These are phyloP conservation scores for Cryptus armator DNA, from an alignment of 2,888 invertebrate genomes.

Conservation along the genomic window DNA sequence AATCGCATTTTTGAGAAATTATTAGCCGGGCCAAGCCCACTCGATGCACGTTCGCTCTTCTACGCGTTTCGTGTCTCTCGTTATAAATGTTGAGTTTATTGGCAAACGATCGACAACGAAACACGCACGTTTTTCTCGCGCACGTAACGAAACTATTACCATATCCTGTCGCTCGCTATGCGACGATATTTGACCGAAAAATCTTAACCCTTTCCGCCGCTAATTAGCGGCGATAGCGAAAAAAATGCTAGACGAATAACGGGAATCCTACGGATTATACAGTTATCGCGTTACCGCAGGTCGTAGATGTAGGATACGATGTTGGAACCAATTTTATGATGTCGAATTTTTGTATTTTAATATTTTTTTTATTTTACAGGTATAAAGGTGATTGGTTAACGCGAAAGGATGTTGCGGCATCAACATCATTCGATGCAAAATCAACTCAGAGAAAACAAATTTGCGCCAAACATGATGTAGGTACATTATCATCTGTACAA, in stretches of 20 bases:
- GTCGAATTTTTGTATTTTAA: too few relatives aligned
- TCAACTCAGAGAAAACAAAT: conserved; percentile 87
- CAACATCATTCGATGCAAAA: conserved; percentile 90
- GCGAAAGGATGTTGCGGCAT: conserved; percentile 85
- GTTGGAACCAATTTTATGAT: too few relatives aligned
- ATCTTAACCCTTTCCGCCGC: conserved; percentile 83
- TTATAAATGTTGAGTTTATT: background rate
- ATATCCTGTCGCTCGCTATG: background rate
- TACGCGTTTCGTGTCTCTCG: conserved; percentile 71
- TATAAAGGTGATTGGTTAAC: background rate
- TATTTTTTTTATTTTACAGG: conserved; percentile 35
- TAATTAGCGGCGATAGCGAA: conserved; percentile 83
- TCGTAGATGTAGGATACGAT: too few relatives aligned
- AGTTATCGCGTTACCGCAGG: background rate
- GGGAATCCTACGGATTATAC: background rate
- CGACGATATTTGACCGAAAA: conserved; percentile 78
- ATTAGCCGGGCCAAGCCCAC: conserved; percentile 64
- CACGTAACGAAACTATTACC: background rate
- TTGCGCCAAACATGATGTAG: conserved; percentile 66
- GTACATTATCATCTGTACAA: background rate
- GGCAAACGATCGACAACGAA: background rate
- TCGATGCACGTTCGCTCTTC: conserved; percentile 73
- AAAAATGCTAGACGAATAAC: conserved; percentile 75
- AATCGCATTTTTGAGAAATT: conserved; percentile 6
- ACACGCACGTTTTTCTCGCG: background rate